Evolutionary conservation across 1,140 invertebrate species (phyloP).

Genomic region (Panagrolaimus sp.): DNA sequence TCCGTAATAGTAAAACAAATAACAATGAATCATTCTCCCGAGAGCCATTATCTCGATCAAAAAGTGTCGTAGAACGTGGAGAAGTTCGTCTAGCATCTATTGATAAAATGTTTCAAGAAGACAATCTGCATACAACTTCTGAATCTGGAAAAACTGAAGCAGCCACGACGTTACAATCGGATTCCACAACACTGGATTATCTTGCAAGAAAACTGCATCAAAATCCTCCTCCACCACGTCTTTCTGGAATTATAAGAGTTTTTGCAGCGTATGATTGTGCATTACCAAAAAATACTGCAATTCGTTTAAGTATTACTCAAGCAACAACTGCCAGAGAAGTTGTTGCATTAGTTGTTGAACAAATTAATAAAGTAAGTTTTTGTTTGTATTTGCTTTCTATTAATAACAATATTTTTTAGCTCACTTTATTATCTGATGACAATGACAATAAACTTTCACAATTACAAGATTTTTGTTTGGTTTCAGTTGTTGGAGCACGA

Average conservation of each 20-base stretch:
- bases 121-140: background rate
- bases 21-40: background rate
- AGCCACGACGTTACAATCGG: no score
- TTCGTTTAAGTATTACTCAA: constrained; percentile 82
- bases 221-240: constrained; percentile 12
- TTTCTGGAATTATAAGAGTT: constrained; percentile 65
- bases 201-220: constrained; percentile 8
- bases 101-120: constrained; percentile 5
- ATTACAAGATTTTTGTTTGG: constrained; percentile 76
- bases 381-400: no score
- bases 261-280: constrained; percentile 91
- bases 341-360: constrained; percentile 86
- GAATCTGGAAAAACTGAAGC: background rate
- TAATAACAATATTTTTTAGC: no score
- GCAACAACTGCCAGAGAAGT: constrained; percentile 84
- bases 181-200: no score
- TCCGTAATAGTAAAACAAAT: no score
- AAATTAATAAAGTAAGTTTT: constrained; percentile 71
- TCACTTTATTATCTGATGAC: background rate
- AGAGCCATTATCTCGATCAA: background rate
- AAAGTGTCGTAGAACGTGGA: constrained; percentile 5
- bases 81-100: background rate
- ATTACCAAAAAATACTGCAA: constrained; percentile 77
- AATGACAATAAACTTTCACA: constrained; percentile 68
- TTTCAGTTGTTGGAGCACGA: constrained; percentile 82